Evolutionary conservation across 1,140 invertebrate species (phyloP).

Genomic region (Camponotus pennsylvanicus): DNA sequence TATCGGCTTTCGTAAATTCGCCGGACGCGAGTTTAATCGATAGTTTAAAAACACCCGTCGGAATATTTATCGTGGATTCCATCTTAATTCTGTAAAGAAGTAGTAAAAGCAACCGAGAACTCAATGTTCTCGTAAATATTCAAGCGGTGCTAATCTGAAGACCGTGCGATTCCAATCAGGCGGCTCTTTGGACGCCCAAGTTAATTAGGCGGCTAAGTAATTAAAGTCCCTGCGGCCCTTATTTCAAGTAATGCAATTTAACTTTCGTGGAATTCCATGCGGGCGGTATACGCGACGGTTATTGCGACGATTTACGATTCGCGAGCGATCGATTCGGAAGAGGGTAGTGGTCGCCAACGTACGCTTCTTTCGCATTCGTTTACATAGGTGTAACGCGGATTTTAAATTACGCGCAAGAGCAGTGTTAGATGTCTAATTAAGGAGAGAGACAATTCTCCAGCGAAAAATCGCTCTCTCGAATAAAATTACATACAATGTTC

Average conservation of each 20-base stretch:
- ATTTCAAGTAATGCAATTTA: constrained; percentile 50
- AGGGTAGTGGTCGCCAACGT: not conserved
- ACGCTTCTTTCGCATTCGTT: not conserved
- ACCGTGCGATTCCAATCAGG: constrained; percentile 25
- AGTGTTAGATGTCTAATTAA: constrained; percentile 38
- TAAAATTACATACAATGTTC: constrained; percentile 17
- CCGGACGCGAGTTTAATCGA: not conserved
- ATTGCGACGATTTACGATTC: constrained; percentile 43
- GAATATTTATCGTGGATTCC: constrained; percentile 34
- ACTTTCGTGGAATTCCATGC: constrained; percentile 41
- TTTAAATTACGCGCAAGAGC: constrained; percentile 41
- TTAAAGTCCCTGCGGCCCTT: constrained; percentile 43
- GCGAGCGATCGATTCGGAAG: constrained; percentile 24
- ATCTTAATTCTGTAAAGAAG: constrained; percentile 20
- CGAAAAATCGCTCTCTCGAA: constrained; percentile 18
- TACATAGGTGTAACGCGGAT: constrained; percentile 28
- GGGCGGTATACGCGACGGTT: constrained; percentile 6
- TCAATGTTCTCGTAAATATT: constrained; percentile 44
- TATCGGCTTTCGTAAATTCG: not conserved
- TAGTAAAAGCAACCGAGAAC: not conserved
- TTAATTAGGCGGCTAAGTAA: constrained; percentile 59
- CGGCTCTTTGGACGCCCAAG: constrained; percentile 8
- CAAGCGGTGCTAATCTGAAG: constrained; percentile 44
- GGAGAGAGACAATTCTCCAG: constrained; percentile 4
- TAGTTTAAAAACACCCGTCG: not conserved